phyloP scores from a whole-genome alignment of 2,888 invertebrate genomes.

The Mycogona germanica region DNA sequence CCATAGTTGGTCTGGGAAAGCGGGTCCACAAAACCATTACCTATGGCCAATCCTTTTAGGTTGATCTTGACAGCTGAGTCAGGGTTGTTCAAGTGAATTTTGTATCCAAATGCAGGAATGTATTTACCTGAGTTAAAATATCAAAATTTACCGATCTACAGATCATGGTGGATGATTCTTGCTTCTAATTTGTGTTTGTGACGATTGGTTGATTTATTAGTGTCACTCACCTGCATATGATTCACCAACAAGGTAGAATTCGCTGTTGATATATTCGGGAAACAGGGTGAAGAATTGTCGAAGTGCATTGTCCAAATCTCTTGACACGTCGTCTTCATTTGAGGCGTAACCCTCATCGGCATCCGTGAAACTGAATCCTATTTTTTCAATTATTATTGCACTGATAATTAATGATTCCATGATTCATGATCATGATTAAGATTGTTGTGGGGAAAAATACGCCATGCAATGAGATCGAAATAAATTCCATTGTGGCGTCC shows the following conservation, averaged over 20 bases:
- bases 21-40: slow-evolving; percentile 30
- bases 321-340: slow-evolving; percentile 66
- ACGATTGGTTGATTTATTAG: not conserved
- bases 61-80: slow-evolving; percentile 52
- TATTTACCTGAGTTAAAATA: slow-evolving; percentile 3
- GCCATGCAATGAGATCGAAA: too few species aligned
- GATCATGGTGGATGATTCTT: not conserved
- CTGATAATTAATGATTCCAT: too few species aligned
- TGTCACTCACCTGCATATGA: slow-evolving; percentile 31
- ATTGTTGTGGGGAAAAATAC: too few species aligned
- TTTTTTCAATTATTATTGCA: too few species aligned
- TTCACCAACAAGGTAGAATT: slow-evolving; percentile 80
- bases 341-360: slow-evolving; percentile 60
- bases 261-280: slow-evolving; percentile 54
- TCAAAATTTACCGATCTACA: not conserved
- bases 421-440: too few species aligned
- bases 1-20: slow-evolving; percentile 31
- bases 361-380: slow-evolving; percentile 76
- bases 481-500: too few species aligned
- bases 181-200: not conserved
- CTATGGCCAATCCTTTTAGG: slow-evolving; percentile 37
- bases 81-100: slow-evolving; percentile 47
- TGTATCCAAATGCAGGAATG: slow-evolving; percentile 37
- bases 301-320: slow-evolving; percentile 60
- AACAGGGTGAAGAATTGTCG: slow-evolving; percentile 75